Conservation (phyloP, 2,113 vertebrate genomes). For the Epinephelus cyanopodus region DNA sequence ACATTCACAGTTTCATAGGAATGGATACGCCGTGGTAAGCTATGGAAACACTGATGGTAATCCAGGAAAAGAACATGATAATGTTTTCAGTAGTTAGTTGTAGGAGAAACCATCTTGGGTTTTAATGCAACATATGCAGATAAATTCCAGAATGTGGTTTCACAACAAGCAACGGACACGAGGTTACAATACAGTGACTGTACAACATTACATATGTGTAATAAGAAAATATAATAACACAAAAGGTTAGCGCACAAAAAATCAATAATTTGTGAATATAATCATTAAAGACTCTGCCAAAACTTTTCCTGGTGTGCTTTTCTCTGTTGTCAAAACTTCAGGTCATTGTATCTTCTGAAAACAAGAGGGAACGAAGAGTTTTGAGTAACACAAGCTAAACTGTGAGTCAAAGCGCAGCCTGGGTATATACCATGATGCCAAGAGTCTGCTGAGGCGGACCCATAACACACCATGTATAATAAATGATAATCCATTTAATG, state of each 20-base stretch:
- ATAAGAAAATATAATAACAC: not conserved
- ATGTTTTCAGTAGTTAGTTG: constrained; percentile 14
- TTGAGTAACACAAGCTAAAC: not conserved
- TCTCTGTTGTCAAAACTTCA: not conserved
- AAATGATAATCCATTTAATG: not conserved
- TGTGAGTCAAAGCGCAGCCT: not conserved
- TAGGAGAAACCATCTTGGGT: not conserved
- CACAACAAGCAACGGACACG: not conserved
- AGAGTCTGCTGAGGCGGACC: not conserved
- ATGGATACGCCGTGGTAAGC: not conserved
- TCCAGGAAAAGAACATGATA: constrained; percentile 26
- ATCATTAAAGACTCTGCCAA: not conserved
- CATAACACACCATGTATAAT: not conserved
- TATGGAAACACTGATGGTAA: constrained; percentile 23
- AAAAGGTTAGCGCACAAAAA: not conserved
- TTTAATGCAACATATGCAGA: not conserved
- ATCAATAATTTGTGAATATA: not conserved
- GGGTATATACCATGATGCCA: not conserved
- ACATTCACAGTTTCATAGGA: constrained; percentile 32
- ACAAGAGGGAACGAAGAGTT: not conserved
- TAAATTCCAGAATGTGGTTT: not conserved
- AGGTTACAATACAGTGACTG: not conserved
- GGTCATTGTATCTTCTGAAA: not conserved
- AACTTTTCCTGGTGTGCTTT: too few species aligned
- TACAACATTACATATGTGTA: not conserved